Percentiles rank a stretch among this genome's conserved stretches.
Evolutionary conservation across 2,113 vertebrate genomes (phyloP).

Genomic region (Calidris pygmaea): DNA sequence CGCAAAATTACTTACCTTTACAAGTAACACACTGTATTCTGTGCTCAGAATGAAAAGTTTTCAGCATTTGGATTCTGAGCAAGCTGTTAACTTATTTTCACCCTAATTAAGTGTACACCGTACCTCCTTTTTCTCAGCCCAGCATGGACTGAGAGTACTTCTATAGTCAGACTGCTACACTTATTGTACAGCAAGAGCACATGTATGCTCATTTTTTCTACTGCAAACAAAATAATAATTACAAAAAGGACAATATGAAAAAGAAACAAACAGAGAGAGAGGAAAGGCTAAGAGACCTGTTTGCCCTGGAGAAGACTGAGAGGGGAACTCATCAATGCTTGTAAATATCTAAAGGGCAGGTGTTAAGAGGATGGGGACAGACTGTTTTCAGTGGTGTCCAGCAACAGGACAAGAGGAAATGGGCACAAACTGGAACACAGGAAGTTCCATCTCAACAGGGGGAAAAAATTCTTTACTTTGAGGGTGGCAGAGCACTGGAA

Average conservation of each 20-base stretch:
- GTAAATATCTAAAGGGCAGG: neutral
- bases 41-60: neutral
- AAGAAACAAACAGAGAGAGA: neutral
- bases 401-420: neutral
- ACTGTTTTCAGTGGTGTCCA: neutral
- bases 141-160: neutral
- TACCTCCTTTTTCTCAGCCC: neutral
- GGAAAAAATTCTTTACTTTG: neutral
- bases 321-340: neutral
- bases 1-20: neutral
- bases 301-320: neutral
- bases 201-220: neutral
- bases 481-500: neutral
- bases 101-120: neutral
- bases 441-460: neutral
- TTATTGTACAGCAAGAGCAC: neutral
- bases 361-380: neutral
- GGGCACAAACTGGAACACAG: neutral
- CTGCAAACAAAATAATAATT: neutral
- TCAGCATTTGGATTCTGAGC: neutral
- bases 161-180: neutral
- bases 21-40: neutral
- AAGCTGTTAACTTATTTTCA: neutral
- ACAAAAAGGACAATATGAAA: neutral
- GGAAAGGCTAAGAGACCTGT: neutral